A percentile compares a stretch with the other conserved stretches of the same genome.
phyloP scores from a whole-genome alignment of 1,140 invertebrate genomes.

The Yoshiicerus persimilis region DNA sequence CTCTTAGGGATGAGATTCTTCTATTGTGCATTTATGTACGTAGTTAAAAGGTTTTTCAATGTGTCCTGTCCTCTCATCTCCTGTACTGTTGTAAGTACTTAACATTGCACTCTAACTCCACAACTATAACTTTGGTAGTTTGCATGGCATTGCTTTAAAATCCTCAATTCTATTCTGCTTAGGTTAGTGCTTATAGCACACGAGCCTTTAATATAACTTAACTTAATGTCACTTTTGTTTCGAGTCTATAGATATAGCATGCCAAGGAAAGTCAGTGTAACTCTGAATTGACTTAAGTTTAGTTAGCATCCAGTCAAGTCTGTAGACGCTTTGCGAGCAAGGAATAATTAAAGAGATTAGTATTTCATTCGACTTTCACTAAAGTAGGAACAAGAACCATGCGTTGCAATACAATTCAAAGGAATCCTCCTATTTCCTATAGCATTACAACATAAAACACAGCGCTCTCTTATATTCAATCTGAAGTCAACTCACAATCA shows the following conservation, averaged over 20 bases:
- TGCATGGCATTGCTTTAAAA: background rate
- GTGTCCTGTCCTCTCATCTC: background rate
- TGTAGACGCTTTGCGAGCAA: background rate
- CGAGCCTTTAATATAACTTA: too few species aligned
- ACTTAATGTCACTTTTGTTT: background rate
- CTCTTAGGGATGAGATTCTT: background rate
- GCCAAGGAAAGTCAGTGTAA: background rate
- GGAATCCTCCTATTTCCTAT: background rate
- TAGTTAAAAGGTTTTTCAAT: background rate
- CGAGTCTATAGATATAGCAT: background rate
- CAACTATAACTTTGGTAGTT: background rate
- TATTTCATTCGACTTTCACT: conserved; percentile 22
- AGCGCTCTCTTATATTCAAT: background rate
- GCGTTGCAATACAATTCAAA: background rate
- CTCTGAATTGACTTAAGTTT: background rate
- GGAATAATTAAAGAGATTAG: conserved; percentile 27
- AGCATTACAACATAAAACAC: background rate
- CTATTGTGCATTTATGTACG: background rate
- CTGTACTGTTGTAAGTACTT: background rate
- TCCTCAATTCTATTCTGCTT: background rate
- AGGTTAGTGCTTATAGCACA: background rate
- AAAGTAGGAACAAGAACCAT: background rate
- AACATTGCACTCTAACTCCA: background rate
- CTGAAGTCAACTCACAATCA: conserved; percentile 7
- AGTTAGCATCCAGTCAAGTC: background rate